Percentiles rank a stretch among this genome's conserved stretches.
Conservation (phyloP, 2,797 vertebrate species). For the Halcyon leucocephala region DNA sequence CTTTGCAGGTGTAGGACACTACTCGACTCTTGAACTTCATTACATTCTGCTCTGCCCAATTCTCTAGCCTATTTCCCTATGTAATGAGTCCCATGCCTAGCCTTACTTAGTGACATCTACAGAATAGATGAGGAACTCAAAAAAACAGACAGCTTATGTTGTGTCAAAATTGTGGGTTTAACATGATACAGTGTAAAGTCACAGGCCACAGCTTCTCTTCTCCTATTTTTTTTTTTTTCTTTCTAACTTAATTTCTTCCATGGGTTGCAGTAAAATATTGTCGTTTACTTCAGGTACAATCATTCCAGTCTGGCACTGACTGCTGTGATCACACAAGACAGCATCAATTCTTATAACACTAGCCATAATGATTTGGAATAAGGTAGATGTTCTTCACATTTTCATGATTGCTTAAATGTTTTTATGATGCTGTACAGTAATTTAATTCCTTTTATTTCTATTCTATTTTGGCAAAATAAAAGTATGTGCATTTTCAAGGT, state of each 20-base stretch:
- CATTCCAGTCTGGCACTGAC: not conserved
- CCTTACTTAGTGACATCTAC: not conserved
- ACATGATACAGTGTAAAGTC: not conserved
- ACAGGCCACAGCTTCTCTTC: not conserved
- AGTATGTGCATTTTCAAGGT: not conserved
- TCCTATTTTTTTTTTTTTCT: not conserved
- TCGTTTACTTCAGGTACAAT: not conserved
- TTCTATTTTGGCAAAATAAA: constrained; percentile 15
- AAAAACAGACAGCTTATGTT: not conserved
- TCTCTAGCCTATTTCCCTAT: not conserved
- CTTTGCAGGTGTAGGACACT: no score
- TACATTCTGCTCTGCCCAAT: no score
- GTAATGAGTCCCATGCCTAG: not conserved
- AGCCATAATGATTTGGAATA: not conserved
- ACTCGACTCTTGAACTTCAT: no score
- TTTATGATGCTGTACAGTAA: not conserved
- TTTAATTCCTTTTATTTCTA: constrained; percentile 7
- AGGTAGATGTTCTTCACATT: not conserved
- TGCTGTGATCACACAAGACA: not conserved
- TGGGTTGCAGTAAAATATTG: not conserved
- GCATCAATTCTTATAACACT: not conserved
- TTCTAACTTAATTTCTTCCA: constrained; percentile 4
- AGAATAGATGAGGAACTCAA: not conserved
- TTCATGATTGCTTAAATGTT: not conserved
- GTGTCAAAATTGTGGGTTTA: not conserved